These are phyloP conservation scores for Dromiciops gliroides DNA, from an alignment of 2,113 vertebrate genomes.

Conservation along the genomic window DNA sequence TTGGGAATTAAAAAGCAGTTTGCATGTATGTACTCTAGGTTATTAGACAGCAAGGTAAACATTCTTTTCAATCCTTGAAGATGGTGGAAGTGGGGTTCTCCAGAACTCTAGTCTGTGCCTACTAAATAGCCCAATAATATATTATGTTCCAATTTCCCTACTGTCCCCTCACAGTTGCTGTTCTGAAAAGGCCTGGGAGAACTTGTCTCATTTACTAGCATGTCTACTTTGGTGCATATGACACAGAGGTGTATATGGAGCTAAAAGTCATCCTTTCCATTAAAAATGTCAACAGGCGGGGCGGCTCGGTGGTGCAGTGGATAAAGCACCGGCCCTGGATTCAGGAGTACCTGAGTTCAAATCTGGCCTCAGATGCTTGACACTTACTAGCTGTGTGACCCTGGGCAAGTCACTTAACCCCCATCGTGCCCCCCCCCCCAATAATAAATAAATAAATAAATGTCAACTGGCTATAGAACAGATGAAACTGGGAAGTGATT, in stretches of 20 bases:
- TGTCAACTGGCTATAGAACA: neutral
- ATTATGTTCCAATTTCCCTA: neutral
- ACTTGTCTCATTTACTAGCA: neutral
- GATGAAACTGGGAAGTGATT: conserved; percentile 16
- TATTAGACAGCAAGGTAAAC: neutral
- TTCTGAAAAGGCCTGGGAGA: neutral
- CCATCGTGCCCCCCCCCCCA: too few relatives aligned
- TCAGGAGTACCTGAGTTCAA: too few relatives aligned
- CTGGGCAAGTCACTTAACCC: too few relatives aligned
- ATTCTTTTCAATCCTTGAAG: neutral
- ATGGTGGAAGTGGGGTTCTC: conserved; percentile 1
- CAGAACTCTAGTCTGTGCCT: neutral
- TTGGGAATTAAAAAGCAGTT: neutral
- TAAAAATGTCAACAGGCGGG: neutral
- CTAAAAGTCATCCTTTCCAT: conserved; percentile 4
- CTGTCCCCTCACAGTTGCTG: neutral
- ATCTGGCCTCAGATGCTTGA: too few relatives aligned
- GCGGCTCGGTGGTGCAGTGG: too few relatives aligned
- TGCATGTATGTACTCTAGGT: neutral
- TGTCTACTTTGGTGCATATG: neutral
- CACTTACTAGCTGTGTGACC: too few relatives aligned
- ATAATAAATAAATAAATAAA: too few relatives aligned
- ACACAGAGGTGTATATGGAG: neutral
- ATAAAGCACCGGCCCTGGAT: too few relatives aligned
- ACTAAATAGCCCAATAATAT: neutral